phyloP scores from a whole-genome alignment of 1,140 invertebrate genomes.

The Drosophila lacertosa region DNA sequence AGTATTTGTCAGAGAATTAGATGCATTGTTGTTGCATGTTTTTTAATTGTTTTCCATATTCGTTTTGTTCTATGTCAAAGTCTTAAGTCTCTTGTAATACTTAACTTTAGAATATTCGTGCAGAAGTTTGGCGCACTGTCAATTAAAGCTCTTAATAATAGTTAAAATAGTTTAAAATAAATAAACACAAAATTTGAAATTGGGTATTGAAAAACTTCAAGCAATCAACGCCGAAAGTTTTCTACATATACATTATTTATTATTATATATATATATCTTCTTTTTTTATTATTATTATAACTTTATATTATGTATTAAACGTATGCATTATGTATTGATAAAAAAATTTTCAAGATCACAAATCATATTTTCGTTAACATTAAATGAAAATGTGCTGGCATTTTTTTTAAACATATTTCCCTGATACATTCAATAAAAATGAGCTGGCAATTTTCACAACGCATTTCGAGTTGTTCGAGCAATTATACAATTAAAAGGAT shows the following conservation, averaged over 20 bases:
- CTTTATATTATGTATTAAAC: slow-evolving; percentile 73
- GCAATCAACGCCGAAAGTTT: slow-evolving; percentile 72
- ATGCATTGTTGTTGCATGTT: too few species aligned
- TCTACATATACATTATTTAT: slow-evolving; percentile 55
- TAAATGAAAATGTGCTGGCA: slow-evolving; percentile 27
- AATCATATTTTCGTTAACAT: slow-evolving; percentile 74
- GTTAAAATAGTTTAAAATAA: background rate
- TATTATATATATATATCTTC: slow-evolving; percentile 42
- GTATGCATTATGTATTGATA: slow-evolving; percentile 68
- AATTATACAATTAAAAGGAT: slow-evolving; percentile 23
- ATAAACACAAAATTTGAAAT: slow-evolving; percentile 1
- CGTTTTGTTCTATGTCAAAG: too few species aligned
- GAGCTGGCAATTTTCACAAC: slow-evolving; percentile 34
- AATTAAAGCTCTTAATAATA: background rate
- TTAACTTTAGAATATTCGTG: too few species aligned
- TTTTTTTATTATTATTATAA: slow-evolving; percentile 58
- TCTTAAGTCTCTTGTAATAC: too few species aligned
- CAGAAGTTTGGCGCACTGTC: too few species aligned
- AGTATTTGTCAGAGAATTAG: too few species aligned
- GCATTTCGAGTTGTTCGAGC: slow-evolving; percentile 14
- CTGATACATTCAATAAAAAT: slow-evolving; percentile 19
- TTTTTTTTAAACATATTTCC: slow-evolving; percentile 5
- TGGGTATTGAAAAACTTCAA: slow-evolving; percentile 56
- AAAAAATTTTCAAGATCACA: slow-evolving; percentile 78
- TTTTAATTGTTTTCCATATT: too few species aligned